A percentile compares a stretch with the other conserved stretches of the same genome.
Conservation (phyloP, 2,888 invertebrate species). For the Rhingia campestris region DNA sequence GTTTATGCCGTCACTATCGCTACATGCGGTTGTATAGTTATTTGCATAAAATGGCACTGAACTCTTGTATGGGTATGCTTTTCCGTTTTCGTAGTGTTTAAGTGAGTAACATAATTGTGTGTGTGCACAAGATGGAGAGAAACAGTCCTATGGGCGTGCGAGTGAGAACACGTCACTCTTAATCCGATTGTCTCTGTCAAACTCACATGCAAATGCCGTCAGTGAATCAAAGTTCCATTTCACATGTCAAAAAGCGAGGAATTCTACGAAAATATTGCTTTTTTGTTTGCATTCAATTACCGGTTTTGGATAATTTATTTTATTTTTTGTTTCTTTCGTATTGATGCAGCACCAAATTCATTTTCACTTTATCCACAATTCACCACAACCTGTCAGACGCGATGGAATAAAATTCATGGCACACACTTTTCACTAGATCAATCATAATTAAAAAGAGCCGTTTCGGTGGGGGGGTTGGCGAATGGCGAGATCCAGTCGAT, state of each 20-base stretch:
- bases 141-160: neutral
- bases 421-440: conserved; percentile 5
- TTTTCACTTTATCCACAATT: conserved; percentile 14
- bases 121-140: conserved; percentile 23
- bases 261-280: conserved; percentile 20
- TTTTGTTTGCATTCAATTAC: conserved; percentile 21
- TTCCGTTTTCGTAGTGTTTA: conserved; percentile 1
- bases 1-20: conserved; percentile 37
- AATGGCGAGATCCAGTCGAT: neutral
- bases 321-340: neutral
- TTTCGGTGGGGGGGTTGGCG: neutral
- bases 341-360: neutral
- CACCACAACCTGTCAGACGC: conserved; percentile 15
- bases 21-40: conserved; percentile 47
- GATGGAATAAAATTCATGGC: neutral
- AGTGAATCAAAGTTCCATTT: conserved; percentile 40
- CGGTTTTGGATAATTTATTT: neutral
- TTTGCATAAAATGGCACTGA: conserved; percentile 71
- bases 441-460: neutral
- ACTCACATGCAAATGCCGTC: conserved; percentile 41
- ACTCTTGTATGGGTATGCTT: conserved; percentile 59
- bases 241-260: conserved; percentile 51
- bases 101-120: neutral
- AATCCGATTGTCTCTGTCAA: conserved; percentile 25
- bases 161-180: neutral